Base-by-base conservation (phyloP, 2,888 invertebrate species). In the Cerceris rybyensis region DNA sequence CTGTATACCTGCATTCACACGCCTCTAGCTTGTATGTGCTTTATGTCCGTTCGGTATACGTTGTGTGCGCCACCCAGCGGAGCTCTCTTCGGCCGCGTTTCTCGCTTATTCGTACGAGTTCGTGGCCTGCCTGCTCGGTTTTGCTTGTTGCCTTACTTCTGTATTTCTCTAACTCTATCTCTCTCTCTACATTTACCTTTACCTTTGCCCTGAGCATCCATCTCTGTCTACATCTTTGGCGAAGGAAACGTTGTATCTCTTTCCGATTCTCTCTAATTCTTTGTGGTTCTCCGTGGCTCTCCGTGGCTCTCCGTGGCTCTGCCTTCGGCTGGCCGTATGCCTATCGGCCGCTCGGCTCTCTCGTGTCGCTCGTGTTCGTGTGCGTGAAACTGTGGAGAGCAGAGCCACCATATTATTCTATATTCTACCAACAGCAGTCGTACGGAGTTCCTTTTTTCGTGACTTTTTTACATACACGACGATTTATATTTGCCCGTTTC, bases 351-450 rank as follows among this genome's bases (percentile, higher is more conserved):
- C 28, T n/a, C 64, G 39, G 52, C 46, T 55, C 59, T 52, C 46
- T 65, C 46, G 55, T 75, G 73, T 83, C 72, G 78, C 75, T 78
- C 78, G 75, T 74, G 80, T 80, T 83, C 84, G 81, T 85, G 77
- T 78, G 87, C 83, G 88, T 85, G 87, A 86, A 84, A 87, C 84
- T 82, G 86, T 86, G 77, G 76, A 88, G 82, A 85, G 84, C 85
- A 81, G 87, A 87, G 88, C 89, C 88, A 89, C 89, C 88, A 89
- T 89, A 88, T 89, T 88, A 89, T 88, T 86, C 86, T 81, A 85
- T 87, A 85, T 87, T 86, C 76, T 81, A 84, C 81, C 73, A 81
- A 83, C 80, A 81, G 81, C 77, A 81, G 70, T 82, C 80, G 73
- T 59, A 75, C 59, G 60, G 67, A 71, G 63, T 69, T 70, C 61